Percentiles rank a stretch among this genome's conserved stretches.
Evolutionary conservation across 2,888 invertebrate genomes (phyloP).

Genomic region (Perizoma affinitatum): DNA sequence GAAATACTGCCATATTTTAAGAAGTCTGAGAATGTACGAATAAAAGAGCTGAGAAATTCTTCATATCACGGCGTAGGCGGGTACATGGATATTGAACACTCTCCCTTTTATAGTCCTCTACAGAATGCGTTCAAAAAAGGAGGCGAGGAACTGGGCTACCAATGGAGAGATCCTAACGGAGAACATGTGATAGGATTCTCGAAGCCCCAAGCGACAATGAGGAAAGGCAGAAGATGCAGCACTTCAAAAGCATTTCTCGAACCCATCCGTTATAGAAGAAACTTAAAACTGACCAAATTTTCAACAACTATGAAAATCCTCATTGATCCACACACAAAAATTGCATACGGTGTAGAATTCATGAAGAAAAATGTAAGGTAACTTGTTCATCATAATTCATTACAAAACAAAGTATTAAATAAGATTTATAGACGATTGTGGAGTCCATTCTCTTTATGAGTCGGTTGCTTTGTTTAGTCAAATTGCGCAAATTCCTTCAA

Average conservation of each 20-base stretch:
- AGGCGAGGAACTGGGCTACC: conserved; percentile 88
- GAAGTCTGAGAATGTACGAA: conserved; percentile 89
- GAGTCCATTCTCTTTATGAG: conserved; percentile 16
- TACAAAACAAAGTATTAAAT: neutral
- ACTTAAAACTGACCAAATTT: conserved; percentile 88
- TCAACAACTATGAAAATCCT: conserved; percentile 88
- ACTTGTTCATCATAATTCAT: conserved; percentile 15
- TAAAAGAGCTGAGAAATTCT: conserved; percentile 83
- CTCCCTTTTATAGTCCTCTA: conserved; percentile 86
- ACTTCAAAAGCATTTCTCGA: conserved; percentile 91
- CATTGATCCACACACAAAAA: conserved; percentile 85
- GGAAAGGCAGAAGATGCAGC: conserved; percentile 90
- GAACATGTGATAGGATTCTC: conserved; percentile 87
- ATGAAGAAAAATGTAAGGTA: conserved; percentile 83
- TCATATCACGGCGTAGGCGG: conserved; percentile 87
- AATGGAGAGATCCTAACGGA: conserved; percentile 89
- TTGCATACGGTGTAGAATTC: conserved; percentile 88
- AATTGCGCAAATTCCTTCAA: conserved; percentile 25
- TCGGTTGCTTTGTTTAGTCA: conserved; percentile 18
- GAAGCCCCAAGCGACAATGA: conserved; percentile 88
- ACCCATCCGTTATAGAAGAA: conserved; percentile 85
- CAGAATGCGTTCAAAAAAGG: conserved; percentile 87
- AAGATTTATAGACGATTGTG: conserved; percentile 16
- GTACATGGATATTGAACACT: conserved; percentile 87
- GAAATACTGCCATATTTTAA: conserved; percentile 90